Conservation (phyloP, 2,113 vertebrate species). For the Cnemophilus loriae region DNA sequence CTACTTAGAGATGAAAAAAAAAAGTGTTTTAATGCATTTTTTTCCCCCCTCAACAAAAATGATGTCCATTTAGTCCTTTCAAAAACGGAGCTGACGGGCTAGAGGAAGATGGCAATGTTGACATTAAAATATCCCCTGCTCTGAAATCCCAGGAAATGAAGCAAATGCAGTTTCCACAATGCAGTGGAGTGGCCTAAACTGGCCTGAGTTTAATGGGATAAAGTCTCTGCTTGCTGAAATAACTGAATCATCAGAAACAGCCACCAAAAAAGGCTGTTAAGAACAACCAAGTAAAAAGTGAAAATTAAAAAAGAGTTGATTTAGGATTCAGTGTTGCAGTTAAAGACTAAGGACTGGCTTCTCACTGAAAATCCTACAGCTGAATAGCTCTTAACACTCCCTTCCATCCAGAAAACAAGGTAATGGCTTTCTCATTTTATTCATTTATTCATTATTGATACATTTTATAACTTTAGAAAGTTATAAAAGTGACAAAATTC, state of each 20-base stretch:
- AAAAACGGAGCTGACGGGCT: neutral
- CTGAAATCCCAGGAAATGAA: slow-evolving; percentile 16
- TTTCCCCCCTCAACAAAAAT: neutral
- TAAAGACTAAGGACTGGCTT: neutral
- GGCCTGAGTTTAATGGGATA: neutral
- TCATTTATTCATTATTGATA: neutral
- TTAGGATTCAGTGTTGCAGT: neutral
- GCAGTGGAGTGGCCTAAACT: neutral
- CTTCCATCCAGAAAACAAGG: neutral
- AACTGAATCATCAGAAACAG: neutral
- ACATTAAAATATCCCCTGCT: neutral
- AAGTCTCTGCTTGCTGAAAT: neutral
- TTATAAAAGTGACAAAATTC: neutral
- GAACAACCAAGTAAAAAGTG: neutral
- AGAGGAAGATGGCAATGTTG: neutral
- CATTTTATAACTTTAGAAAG: neutral
- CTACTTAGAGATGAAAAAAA: neutral
- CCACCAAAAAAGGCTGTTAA: neutral
- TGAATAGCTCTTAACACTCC: neutral
- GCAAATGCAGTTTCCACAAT: neutral
- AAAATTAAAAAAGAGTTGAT: neutral
- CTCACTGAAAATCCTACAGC: neutral
- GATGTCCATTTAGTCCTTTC: neutral
- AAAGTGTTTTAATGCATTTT: neutral
- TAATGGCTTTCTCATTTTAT: neutral